Evolutionary conservation across 2,113 vertebrate genomes (phyloP), one percentile per base, ranked within the genome.

Genomic region (Nematolebias whitei): DNA sequence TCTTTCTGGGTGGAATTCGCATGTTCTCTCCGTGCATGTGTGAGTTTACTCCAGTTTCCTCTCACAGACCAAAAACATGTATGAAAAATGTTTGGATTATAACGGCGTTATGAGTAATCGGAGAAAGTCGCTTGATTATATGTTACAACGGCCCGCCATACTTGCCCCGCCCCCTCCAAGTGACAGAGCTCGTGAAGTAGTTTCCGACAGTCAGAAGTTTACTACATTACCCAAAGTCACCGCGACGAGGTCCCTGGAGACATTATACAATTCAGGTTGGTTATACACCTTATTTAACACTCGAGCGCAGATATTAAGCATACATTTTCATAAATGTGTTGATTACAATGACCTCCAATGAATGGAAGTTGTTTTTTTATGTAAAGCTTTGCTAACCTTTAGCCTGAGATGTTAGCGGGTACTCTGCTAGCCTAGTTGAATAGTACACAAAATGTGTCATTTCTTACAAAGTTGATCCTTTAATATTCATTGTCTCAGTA

Each of bases 231-330:
- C 47, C 16, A 15, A 16, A 64, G 40, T 41, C 1, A 14, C 50
- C 8, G 16, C 22, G 5, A 18, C 18, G 7, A 54, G n/a, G 40
- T 15, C 16, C 12, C 13, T 11, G 23, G 20, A 54, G 5, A 2
- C 11, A 13, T 44, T 5, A 0, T 2, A 0, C n/a, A 19, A 49
- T 19, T 7, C 53, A 71, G 79, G 83, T 82, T 3, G 12, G 23
- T 14, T 1, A 9, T 12, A 18, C 16, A 3, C 15, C 6, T 9
- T 9, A 12, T 12, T 40, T 15, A 15, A 15, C 19, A 4, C 52
- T 11, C 13, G 11, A 50, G 2, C 22, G 11, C 3, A 5, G 45
- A 9, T 7, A n/a, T 13, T 16, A 5, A 39, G 15, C 19, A 12
- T 4, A 10, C 2, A 6, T 35, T 51, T 2, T 4, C 47, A 2